Base-by-base conservation (phyloP, 1,140 invertebrate genomes). In the Scaptomyza pallida region DNA sequence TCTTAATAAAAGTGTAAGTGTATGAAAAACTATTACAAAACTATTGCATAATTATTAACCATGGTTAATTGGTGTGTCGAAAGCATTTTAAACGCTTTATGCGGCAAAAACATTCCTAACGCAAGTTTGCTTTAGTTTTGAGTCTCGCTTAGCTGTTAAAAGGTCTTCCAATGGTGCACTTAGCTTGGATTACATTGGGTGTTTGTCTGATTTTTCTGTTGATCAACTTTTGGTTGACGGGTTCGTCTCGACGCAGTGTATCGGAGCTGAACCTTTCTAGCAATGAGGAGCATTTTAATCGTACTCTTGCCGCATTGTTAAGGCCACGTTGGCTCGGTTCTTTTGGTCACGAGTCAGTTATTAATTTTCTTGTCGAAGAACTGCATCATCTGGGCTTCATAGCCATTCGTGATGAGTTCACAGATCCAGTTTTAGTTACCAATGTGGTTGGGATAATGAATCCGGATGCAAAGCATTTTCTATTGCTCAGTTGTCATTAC, bases 241-340 rank as follows among this genome's bases (percentile, higher is more conserved):
- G 0, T 9, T 12, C 37, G 4, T 17, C 2, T 10, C 17, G 2
- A 10, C 3, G 3, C 23, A 16, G 19, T 12, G n/a, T 5, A 9
- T n/a, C 63, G 12, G 26, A 1, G 8, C 37, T 10, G 2, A n/a
- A 15, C 0, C 61, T 43, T 21, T 40, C 47, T 4, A 60, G 52
- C 47, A 93, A 96, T 79, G 89, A 92, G 37, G 78, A 81, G 5
- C 92, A 95, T 74, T 94, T 96, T 55, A 93, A 93, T 33, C 77
- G 92, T 26, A 90, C 94, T 6, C 91, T 97, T 30, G 91, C 95
- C 59, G 93, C 95, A 62, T 95, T 97, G 43, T 92, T 96, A 17
- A 92, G 96, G 51, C 94, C 95, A 35, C 92, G 96, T 79, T 94
- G 95, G 8, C 95, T 96, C 6, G 95, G 95, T 1, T 95, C 94